These are phyloP conservation scores for Acleris cristana DNA, from an alignment of 2,888 invertebrate species.

Conservation along the genomic window DNA sequence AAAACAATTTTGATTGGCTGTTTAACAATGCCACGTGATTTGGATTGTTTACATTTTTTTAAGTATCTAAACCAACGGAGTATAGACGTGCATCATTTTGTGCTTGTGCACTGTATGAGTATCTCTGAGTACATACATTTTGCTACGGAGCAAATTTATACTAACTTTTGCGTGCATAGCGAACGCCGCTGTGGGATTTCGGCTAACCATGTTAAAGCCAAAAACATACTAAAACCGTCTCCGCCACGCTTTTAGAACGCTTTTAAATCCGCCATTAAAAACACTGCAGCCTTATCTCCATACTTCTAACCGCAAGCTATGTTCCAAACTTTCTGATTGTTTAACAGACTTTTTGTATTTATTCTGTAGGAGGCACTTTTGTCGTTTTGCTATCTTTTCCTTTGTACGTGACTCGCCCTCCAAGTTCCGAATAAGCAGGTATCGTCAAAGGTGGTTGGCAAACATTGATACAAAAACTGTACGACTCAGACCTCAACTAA, in stretches of 20 bases:
- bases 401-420: conserved; percentile 39
- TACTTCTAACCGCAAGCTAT: conserved; percentile 38
- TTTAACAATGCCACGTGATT: too few species aligned
- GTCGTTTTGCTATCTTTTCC: conserved; percentile 38
- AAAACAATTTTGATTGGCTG: too few species aligned
- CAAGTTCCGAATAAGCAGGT: conserved; percentile 15
- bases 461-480: conserved; percentile 34
- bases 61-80: too few species aligned
- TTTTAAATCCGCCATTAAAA: too few species aligned
- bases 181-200: too few species aligned
- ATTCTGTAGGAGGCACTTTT: conserved; percentile 42
- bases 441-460: conserved; percentile 30
- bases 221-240: too few species aligned
- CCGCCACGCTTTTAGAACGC: too few species aligned
- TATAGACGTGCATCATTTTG: too few species aligned
- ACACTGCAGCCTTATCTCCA: conserved; percentile 20
- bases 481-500: conserved; percentile 7
- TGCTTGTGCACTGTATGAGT: not conserved
- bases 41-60: too few species aligned
- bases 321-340: conserved; percentile 44
- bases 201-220: too few species aligned
- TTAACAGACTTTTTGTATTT: conserved; percentile 45
- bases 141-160: too few species aligned
- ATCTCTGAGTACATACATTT: not conserved
- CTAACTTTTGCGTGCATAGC: too few species aligned